These are phyloP conservation scores for Stenotaenia linearis DNA, from an alignment of 2,888 invertebrate species.

Conservation along the genomic window DNA sequence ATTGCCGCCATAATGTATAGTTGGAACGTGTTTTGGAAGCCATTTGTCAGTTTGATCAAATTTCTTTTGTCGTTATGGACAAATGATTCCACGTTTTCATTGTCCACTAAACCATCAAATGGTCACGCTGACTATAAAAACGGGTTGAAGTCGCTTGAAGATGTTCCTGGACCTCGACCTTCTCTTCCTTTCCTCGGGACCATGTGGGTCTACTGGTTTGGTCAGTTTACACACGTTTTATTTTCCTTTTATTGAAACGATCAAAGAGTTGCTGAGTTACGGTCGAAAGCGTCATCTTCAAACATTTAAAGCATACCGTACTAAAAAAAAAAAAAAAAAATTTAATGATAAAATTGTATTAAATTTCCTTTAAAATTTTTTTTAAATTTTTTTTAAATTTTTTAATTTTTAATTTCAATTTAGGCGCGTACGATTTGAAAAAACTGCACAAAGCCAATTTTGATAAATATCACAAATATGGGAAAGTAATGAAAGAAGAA, in stretches of 20 bases:
- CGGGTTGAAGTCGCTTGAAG: not conserved
- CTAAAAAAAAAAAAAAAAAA: too few relatives aligned
- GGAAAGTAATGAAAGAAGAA: slow-evolving; percentile 40
- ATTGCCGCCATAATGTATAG: not conserved
- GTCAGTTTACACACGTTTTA: not conserved
- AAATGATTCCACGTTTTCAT: not conserved
- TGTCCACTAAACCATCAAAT: not conserved
- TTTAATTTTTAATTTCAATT: not conserved
- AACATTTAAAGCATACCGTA: not conserved
- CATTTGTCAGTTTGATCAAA: not conserved
- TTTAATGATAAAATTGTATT: too few relatives aligned
- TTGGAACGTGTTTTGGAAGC: not conserved
- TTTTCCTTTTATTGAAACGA: not conserved
- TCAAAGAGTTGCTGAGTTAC: not conserved
- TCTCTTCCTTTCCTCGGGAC: slow-evolving; percentile 42
- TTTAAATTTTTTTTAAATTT: too few relatives aligned
- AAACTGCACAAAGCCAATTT: slow-evolving; percentile 40
- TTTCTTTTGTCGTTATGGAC: not conserved
- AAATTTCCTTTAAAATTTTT: too few relatives aligned
- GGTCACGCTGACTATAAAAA: not conserved
- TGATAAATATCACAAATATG: slow-evolving; percentile 41
- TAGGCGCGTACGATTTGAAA: not conserved
- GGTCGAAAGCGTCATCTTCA: not conserved
- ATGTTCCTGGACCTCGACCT: slow-evolving; percentile 41
- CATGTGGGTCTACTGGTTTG: slow-evolving; percentile 40